Conservation (phyloP, 2,797 vertebrate species). For the Nannoperca obscura region DNA sequence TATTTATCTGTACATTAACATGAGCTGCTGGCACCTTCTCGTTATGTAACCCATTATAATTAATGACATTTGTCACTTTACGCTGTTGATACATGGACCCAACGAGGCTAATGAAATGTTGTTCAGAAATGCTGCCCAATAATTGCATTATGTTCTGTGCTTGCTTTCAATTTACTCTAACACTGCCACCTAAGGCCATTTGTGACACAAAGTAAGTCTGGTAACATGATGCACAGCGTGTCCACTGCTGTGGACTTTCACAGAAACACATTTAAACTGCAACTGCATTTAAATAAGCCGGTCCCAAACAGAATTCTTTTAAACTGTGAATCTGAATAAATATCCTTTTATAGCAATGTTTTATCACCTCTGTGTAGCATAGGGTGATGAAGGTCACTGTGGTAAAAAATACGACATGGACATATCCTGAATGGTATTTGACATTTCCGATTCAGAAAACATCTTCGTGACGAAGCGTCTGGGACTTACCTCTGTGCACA, state of each 20-base stretch:
- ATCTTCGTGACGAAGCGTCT: not conserved
- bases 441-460: constrained; percentile 20
- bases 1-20: constrained; percentile 28
- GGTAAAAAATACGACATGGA: not conserved
- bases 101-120: constrained; percentile 58
- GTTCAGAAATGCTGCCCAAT: constrained; percentile 38
- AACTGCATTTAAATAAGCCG: not conserved
- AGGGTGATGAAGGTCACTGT: constrained; percentile 3
- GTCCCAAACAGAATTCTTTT: not conserved
- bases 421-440: constrained; percentile 5
- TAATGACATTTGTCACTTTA: constrained; percentile 53
- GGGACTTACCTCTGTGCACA: not conserved
- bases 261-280: not conserved
- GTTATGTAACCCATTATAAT: constrained; percentile 35
- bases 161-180: constrained; percentile 51
- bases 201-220: constrained; percentile 10
- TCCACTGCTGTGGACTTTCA: not conserved
- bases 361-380: not conserved
- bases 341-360: not conserved
- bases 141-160: constrained; percentile 54
- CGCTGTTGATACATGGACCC: constrained; percentile 40
- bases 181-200: constrained; percentile 34
- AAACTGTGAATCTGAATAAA: not conserved
- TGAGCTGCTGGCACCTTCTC: constrained; percentile 21
- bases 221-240: not conserved